Evolutionary conservation across 2,797 vertebrate genomes (phyloP), one percentile per base, ranked within the genome.

Genomic region (Chaetophractus vellerosus): DNA sequence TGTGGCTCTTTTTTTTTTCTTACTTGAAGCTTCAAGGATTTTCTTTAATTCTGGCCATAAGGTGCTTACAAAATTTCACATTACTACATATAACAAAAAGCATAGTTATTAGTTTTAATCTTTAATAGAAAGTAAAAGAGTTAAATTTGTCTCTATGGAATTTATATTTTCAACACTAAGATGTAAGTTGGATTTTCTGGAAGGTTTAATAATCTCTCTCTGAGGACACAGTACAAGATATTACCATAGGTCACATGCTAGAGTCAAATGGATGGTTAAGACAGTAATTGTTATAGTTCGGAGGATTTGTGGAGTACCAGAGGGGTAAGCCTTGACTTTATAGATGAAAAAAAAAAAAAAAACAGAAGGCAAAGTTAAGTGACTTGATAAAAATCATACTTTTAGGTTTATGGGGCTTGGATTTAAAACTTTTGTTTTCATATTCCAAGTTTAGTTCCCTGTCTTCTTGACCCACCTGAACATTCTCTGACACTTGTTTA

Each of bases 391-490:
- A 75, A 68, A 41, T 21, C 59, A 88, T 63, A 76, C 2, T 59
- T 92, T 82, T 38, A 63, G 12, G 7, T 89, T 79, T 66, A 52
- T 50, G 38, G 48, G n/a, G 26, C 24, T 93, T 78, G 16, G 61
- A 76, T 82, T 91, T 72, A 78, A 96, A 94, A 76, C 57, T 6
- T 90, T 88, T 69, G 64, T 75, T 93, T 79, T 79, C 26, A 94
- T 31, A n/a, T 88, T 87, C 94, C 21, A 61, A 10, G 33, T 28
- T 74, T 59, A 48, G 28, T 71, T 33, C 50, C 63, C 84, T 82
- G 93, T 90, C 24, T 59, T 92, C 66, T 57, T 84, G 79, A 72
- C 71, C 59, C 33, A 84, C 38, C 80, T 75, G 85, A 80, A 74
- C 28, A 57, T 80, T 26, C 18, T 91, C 61, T 38, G 3, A n/a